Evolutionary conservation across 2,113 vertebrate genomes (phyloP).

Genomic region (Nycticebus coucang): DNA sequence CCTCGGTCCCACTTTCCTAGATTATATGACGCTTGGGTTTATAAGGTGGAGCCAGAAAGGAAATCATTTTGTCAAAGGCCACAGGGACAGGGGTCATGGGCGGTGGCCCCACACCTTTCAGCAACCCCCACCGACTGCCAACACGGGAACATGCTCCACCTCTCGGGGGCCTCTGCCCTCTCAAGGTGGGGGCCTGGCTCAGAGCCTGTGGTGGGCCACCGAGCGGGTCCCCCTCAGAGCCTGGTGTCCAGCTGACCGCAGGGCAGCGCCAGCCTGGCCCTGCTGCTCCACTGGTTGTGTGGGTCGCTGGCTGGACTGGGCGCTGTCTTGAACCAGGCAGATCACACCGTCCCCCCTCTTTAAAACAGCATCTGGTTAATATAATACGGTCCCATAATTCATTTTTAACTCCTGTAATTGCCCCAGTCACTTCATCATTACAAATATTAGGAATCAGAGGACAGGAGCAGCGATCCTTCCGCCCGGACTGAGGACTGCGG

Average conservation of each 20-base stretch:
- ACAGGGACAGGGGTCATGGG: fast-evolving
- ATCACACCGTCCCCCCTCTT: constrained; percentile 81
- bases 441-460: constrained; percentile 97
- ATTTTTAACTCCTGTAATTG: constrained; percentile 98
- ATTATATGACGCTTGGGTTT: fast-evolving
- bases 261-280: too few relatives aligned
- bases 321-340: constrained; percentile 89
- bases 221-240: background rate
- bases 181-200: background rate
- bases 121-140: fast-evolving
- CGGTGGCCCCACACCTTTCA: fast-evolving
- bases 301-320: constrained; percentile 83
- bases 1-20: background rate
- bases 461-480: constrained; percentile 93
- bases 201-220: fast-evolving
- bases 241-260: background rate
- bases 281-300: constrained; percentile 79
- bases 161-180: fast-evolving
- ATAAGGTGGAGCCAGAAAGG: fast-evolving
- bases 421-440: constrained; percentile 96
- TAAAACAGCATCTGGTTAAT: constrained; percentile 92
- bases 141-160: fast-evolving
- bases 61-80: background rate
- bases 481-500: constrained; percentile 93
- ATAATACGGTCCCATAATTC: constrained; percentile 94